Percentiles rank a stretch among this genome's conserved stretches.
These are phyloP conservation scores for Pollenia angustigena DNA, from an alignment of 2,888 invertebrate species.

Conservation along the genomic window DNA sequence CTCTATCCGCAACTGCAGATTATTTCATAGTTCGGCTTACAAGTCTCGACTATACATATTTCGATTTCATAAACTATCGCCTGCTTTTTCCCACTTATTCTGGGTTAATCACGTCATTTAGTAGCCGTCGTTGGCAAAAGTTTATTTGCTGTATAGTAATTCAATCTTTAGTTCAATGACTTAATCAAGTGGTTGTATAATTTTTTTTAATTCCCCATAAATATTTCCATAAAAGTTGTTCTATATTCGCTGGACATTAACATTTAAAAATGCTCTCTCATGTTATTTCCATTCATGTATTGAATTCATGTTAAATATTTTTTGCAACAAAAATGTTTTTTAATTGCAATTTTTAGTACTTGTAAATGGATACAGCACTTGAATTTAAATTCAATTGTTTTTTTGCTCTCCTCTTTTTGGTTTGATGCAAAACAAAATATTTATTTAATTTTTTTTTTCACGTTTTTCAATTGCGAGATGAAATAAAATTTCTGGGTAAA, in stretches of 20 bases:
- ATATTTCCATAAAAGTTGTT: conserved; percentile 21
- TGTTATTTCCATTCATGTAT: background rate
- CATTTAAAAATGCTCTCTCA: background rate
- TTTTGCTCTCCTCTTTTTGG: too few relatives aligned
- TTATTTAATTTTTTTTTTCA: background rate
- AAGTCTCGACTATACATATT: too few relatives aligned
- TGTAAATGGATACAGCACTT: conserved; percentile 43
- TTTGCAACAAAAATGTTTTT: conserved; percentile 32
- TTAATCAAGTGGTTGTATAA: background rate
- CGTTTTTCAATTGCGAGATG: conserved; percentile 1
- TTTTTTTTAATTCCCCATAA: background rate
- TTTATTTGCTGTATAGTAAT: background rate
- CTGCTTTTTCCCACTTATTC: too few relatives aligned
- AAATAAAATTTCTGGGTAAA: background rate
- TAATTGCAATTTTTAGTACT: conserved; percentile 31
- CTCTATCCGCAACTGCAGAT: too few relatives aligned
- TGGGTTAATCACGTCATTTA: too few relatives aligned
- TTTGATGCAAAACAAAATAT: background rate
- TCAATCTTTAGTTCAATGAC: conserved; percentile 26
- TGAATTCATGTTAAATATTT: background rate
- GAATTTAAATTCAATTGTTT: conserved; percentile 27
- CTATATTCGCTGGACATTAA: background rate
- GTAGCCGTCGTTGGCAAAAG: too few relatives aligned
- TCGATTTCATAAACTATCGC: too few relatives aligned
- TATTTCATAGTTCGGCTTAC: too few relatives aligned